Evolutionary conservation across 2,888 invertebrate species (phyloP), one percentile per base, ranked within the genome.

Genomic region (Eustalomyia histrio): DNA sequence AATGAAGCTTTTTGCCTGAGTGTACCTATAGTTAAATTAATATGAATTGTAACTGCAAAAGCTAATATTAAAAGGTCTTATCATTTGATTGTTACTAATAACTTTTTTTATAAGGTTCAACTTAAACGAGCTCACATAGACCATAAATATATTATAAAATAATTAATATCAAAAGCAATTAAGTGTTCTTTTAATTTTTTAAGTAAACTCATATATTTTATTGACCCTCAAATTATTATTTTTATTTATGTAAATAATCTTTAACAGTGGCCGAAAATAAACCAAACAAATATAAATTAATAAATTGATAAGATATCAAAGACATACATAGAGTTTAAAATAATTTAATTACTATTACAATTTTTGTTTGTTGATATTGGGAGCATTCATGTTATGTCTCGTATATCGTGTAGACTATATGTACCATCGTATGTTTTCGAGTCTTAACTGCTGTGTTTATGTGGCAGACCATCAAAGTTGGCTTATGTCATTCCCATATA

Each of bases 201-300:
- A 29, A 39, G 4, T 39, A 39, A 29, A 7, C 33, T n/a, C 33
- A 52, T 52, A 29, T 52, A 33, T 64, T 64, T 64, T 64, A 64
- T 64, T 64, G 50, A 0, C 18, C n/a, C 17, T 64, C 29, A 52
- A 64, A 33, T 18, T 14, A 64, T 64, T 64, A 52, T 29, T 64
- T 9, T 18, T n/a, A 7, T 7, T 18, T 53, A 65, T 21, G 14
- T 33, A 63, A 64, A 50, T 35, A 18, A 18, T 43, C 67, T 67
- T 55, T 24, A 43, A 21, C 35, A 53, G 65, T 53, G 65, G 53
- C 33, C 39, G 53, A n/a, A 55, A 50, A n/a, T 10, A 24, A 29
- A 10, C 4, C 39, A 17, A 2, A 63, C 6, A 63, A 63, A 47
- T 29, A 47, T 16, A 47, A 24, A 47, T 24, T 7, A 47, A 61